Percentiles rank a stretch among this genome's conserved stretches.
Evolutionary conservation across 2,797 vertebrate genomes (phyloP).

Genomic region (Epinephelus malabaricus): DNA sequence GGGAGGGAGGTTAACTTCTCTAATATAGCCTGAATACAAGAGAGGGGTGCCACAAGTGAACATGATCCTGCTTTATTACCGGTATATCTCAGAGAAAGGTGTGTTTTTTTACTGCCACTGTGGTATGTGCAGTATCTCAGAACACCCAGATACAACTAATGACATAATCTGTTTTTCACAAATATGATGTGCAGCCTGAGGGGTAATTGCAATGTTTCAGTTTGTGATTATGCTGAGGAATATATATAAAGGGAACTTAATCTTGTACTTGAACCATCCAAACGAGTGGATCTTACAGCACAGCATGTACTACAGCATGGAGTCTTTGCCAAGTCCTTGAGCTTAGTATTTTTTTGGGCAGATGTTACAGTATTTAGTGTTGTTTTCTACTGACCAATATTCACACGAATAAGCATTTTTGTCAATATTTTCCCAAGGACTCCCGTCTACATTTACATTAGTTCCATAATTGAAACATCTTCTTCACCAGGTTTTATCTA

Average conservation of each 20-base stretch:
- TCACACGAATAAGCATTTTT: slow-evolving; percentile 11
- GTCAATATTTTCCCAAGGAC: slow-evolving; percentile 35
- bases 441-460: slow-evolving; percentile 12
- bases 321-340: slow-evolving; percentile 45
- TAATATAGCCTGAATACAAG: slow-evolving; percentile 80
- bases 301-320: neutral
- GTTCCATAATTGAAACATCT: slow-evolving; percentile 1
- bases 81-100: slow-evolving; percentile 54
- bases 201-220: slow-evolving; percentile 58
- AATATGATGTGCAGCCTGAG: slow-evolving; percentile 51
- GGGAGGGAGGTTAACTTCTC: slow-evolving; percentile 82
- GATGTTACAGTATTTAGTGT: slow-evolving; percentile 46
- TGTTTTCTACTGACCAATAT: slow-evolving; percentile 20
- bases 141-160: slow-evolving; percentile 62
- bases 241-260: slow-evolving; percentile 26
- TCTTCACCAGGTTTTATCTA: neutral
- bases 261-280: slow-evolving; percentile 52
- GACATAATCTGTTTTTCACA: slow-evolving; percentile 57
- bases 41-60: slow-evolving; percentile 68
- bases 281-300: slow-evolving; percentile 35
- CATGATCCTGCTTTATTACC: slow-evolving; percentile 71
- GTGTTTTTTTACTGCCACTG: slow-evolving; percentile 6
- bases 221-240: slow-evolving; percentile 50
- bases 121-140: slow-evolving; percentile 22
- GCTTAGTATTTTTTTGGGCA: slow-evolving; percentile 16